phyloP scores from a whole-genome alignment of 2,888 invertebrate species.

The Auanema sp. region DNA sequence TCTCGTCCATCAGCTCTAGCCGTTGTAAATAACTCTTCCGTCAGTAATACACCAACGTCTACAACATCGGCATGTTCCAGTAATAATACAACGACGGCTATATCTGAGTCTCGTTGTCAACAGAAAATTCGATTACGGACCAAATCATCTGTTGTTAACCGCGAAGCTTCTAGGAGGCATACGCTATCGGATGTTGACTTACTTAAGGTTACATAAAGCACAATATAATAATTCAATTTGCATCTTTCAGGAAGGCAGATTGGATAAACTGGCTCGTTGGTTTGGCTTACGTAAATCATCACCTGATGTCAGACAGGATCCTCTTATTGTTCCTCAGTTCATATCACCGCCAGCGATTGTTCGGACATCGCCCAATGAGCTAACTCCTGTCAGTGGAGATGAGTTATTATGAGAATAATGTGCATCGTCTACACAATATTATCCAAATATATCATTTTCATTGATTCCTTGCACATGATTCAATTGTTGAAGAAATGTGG shows the following conservation, averaged over 20 bases:
- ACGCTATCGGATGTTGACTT: slow-evolving; percentile 52
- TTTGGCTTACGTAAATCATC: slow-evolving; percentile 40
- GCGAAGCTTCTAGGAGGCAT: slow-evolving; percentile 47
- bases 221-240: neutral
- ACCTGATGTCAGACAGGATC: slow-evolving; percentile 38
- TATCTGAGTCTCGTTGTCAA: slow-evolving; percentile 26
- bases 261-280: slow-evolving; percentile 44
- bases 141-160: slow-evolving; percentile 17
- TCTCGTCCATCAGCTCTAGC: slow-evolving; percentile 18
- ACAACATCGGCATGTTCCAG: slow-evolving; percentile 2
- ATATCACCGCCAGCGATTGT: slow-evolving; percentile 38
- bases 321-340: slow-evolving; percentile 1
- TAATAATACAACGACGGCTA: slow-evolving; percentile 15
- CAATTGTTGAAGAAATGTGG: no score
- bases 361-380: slow-evolving; percentile 45
- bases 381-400: slow-evolving; percentile 48
- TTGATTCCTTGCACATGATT: no score
- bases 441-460: no score
- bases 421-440: no score
- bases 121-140: slow-evolving; percentile 52
- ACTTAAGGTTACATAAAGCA: slow-evolving; percentile 29
- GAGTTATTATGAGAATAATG: slow-evolving; percentile 17
- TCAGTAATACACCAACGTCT: neutral
- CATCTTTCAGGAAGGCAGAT: slow-evolving; percentile 33
- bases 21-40: neutral